phyloP scores from a whole-genome alignment of 2,888 invertebrate species.

The Scaptomyza polygonia region DNA sequence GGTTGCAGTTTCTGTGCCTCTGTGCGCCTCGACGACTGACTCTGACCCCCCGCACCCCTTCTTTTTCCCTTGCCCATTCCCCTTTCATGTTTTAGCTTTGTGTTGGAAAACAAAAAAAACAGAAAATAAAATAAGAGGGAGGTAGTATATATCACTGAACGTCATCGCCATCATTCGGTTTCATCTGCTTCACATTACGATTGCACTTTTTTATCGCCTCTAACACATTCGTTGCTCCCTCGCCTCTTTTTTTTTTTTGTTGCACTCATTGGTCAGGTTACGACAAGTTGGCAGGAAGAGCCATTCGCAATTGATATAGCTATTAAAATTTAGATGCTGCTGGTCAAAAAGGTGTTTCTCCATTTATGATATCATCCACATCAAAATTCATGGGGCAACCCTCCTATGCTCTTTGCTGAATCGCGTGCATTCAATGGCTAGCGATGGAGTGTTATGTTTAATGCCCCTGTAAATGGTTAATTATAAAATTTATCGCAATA shows the following conservation, averaged over 20 bases:
- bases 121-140: neutral
- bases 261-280: too few relatives aligned
- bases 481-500: slow-evolving; percentile 2
- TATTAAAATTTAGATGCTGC: slow-evolving; percentile 4
- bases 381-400: neutral
- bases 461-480: slow-evolving; percentile 4
- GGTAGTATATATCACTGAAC: slow-evolving; percentile 40
- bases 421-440: neutral
- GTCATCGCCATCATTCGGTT: slow-evolving; percentile 62
- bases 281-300: neutral
- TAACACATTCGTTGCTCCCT: neutral
- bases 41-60: neutral
- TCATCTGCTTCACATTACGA: slow-evolving; percentile 72
- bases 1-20: slow-evolving; percentile 84
- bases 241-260: neutral
- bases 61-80: neutral
- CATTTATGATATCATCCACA: neutral
- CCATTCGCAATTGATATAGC: slow-evolving; percentile 1
- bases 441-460: slow-evolving; percentile 1
- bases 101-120: neutral
- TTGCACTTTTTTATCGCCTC: slow-evolving; percentile 39
- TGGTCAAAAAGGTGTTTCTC: neutral
- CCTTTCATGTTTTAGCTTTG: slow-evolving; percentile 20
- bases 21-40: slow-evolving; percentile 23
- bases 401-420: neutral